Conservation (phyloP, 2,797 vertebrate genomes). For the Neomorphus geoffroyi region DNA sequence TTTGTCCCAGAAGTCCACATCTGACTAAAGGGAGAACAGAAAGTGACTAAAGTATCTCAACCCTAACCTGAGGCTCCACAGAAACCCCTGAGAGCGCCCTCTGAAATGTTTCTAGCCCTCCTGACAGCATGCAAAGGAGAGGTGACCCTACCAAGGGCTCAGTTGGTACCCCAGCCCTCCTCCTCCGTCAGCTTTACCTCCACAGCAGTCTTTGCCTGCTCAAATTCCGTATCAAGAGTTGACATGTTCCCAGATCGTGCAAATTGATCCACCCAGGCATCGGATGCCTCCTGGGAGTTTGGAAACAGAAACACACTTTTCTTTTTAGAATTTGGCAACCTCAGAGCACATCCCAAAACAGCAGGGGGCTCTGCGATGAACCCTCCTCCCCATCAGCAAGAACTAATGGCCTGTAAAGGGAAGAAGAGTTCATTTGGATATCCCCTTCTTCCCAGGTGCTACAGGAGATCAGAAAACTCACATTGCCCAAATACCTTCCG, state of each 20-base stretch:
- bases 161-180: neutral
- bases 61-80: neutral
- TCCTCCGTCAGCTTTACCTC: constrained; percentile 83
- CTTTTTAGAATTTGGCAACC: constrained; percentile 25
- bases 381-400: neutral
- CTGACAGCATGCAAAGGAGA: constrained; percentile 23
- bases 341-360: neutral
- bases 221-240: constrained; percentile 88
- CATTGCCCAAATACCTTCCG: neutral
- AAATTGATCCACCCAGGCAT: constrained; percentile 97
- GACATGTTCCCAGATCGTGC: constrained; percentile 73
- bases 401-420: neutral
- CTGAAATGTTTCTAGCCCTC: neutral
- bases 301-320: constrained; percentile 45
- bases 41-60: neutral
- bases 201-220: constrained; percentile 94
- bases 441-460: constrained; percentile 3
- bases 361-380: neutral
- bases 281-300: constrained; percentile 83
- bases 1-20: constrained; percentile 99
- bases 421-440: neutral
- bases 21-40: constrained; percentile 80
- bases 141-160: neutral
- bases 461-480: neutral
- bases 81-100: neutral